phyloP scores from a whole-genome alignment of 2,888 invertebrate species.

The Anorthoa munda region DNA sequence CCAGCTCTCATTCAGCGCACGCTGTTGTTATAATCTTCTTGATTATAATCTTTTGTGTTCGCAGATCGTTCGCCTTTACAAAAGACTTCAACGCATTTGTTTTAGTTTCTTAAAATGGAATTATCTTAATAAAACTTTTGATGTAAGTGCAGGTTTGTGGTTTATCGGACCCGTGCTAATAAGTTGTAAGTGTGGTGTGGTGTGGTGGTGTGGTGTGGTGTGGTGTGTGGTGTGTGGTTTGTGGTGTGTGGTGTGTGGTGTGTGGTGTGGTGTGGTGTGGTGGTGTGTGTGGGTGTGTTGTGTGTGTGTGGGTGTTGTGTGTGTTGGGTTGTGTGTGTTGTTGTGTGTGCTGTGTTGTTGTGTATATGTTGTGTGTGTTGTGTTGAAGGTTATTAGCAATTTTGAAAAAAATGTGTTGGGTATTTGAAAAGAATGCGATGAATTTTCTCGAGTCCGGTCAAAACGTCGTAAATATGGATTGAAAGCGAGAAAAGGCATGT shows the following conservation, averaged over 20 bases:
- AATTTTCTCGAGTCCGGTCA: slow-evolving; percentile 9
- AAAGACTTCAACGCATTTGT: slow-evolving; percentile 78
- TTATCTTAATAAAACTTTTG: slow-evolving; percentile 24
- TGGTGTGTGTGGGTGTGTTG: too few relatives aligned
- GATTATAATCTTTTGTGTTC: slow-evolving; percentile 54
- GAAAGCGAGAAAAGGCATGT: slow-evolving; percentile 39
- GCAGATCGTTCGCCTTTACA: slow-evolving; percentile 63
- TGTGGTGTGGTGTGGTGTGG: too few relatives aligned
- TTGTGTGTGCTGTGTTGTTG: too few relatives aligned
- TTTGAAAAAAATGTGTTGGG: not conserved
- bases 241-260: too few relatives aligned
- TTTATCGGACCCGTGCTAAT: slow-evolving; percentile 15
- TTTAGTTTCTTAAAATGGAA: slow-evolving; percentile 32
- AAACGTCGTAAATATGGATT: slow-evolving; percentile 47
- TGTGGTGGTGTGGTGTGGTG: too few relatives aligned
- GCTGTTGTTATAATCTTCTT: slow-evolving; percentile 43
- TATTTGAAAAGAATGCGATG: slow-evolving; percentile 2
- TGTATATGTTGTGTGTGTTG: too few relatives aligned
- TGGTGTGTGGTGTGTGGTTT: too few relatives aligned
- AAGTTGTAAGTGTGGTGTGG: too few relatives aligned
- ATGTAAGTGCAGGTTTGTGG: slow-evolving; percentile 14
- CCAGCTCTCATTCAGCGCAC: slow-evolving; percentile 49
- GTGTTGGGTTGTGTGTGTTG: too few relatives aligned
- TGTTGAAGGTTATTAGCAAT: not conserved
- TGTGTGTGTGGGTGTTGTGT: too few relatives aligned